These are phyloP conservation scores for Halyomorpha halys DNA, from an alignment of 1,140 invertebrate species.

Conservation along the genomic window DNA sequence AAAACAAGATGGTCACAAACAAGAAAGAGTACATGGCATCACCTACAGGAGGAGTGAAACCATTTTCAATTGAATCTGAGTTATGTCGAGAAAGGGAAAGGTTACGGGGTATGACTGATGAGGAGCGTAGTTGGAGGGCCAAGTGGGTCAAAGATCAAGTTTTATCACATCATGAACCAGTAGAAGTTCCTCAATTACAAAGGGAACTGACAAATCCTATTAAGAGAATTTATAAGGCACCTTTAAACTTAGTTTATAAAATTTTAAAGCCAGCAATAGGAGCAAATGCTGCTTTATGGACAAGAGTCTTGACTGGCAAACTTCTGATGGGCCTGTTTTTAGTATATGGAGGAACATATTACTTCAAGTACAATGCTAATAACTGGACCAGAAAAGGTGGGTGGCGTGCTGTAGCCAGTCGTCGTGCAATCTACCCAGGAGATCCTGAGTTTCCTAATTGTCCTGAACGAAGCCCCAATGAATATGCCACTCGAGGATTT, in stretches of 20 bases:
- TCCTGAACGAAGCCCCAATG: neutral
- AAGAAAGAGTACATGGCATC: conserved; percentile 36
- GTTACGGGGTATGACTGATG: conserved; percentile 65
- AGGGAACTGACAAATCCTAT: conserved; percentile 63
- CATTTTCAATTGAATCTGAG: conserved; percentile 63
- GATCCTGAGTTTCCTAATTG: conserved; percentile 14
- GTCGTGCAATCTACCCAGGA: conserved; percentile 41
- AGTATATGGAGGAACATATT: conserved; percentile 50
- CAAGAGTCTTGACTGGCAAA: conserved; percentile 54
- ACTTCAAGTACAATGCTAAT: conserved; percentile 66
- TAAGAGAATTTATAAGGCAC: conserved; percentile 58
- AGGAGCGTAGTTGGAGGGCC: conserved; percentile 67
- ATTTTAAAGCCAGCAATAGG: conserved; percentile 11
- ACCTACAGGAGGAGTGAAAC: conserved; percentile 50
- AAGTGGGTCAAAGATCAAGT: conserved; percentile 75
- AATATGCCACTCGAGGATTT: conserved; percentile 24
- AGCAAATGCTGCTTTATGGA: conserved; percentile 37
- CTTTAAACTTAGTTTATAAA: conserved; percentile 44
- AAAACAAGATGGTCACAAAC: no score
- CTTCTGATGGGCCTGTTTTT: conserved; percentile 39
- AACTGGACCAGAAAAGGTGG: conserved; percentile 62
- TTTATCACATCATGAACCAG: conserved; percentile 58
- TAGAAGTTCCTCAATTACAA: conserved; percentile 51
- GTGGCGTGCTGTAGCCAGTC: conserved; percentile 46
- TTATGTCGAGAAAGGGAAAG: conserved; percentile 62